Base-by-base conservation (phyloP, 2,113 vertebrate genomes). In the Diadophis punctatus region DNA sequence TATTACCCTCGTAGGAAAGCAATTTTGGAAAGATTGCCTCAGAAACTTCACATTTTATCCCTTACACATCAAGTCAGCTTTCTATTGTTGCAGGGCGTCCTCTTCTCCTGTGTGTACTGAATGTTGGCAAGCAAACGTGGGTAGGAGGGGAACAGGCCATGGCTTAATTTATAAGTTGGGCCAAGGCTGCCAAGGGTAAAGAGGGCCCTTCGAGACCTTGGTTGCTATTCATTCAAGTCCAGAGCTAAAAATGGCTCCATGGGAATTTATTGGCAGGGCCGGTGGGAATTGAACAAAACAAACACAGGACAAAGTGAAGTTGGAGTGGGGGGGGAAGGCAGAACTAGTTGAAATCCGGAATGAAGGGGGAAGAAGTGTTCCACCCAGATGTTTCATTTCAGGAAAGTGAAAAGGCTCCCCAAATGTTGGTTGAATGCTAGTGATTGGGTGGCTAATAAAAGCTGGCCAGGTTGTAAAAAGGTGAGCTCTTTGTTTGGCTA, bases 191-290 rank as follows among this genome's bases (percentile, higher is more conserved):
- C 18, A 10, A 95, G 90, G 89, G 93, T 93, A 93, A 3, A 92
- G 95, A 93, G 93, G 53, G 95, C 94, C 95, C 20, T 20, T 4
- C 25, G 94, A 96, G 92, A 92, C 94, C 5, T 94, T 90, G 86
- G 94, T 93, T 58, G 11, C 27, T 91, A 74, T 95, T 89, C 0
- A 8, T 52, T 94, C 90, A 90, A n/a, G 94, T 94, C 23, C 0
- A 30, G 93, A 97, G 95, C 97, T 97, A 96, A 96, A 97, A 97
- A 95, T 89, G 96, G 94, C 97, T 97, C 95, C 1, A 0, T 89
- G 96, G 95, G 96, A 97, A 96, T 95, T 23, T 34, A 86, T 94
- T 90, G 95, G 95, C 95, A 94, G 94, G 91, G 8, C 4, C 51
- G 91, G 86, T 8, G 52, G 94, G 94, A 92, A 91, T 55, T 43